Base-by-base conservation (phyloP, 2,888 invertebrate genomes). In the Clivina fossor region DNA sequence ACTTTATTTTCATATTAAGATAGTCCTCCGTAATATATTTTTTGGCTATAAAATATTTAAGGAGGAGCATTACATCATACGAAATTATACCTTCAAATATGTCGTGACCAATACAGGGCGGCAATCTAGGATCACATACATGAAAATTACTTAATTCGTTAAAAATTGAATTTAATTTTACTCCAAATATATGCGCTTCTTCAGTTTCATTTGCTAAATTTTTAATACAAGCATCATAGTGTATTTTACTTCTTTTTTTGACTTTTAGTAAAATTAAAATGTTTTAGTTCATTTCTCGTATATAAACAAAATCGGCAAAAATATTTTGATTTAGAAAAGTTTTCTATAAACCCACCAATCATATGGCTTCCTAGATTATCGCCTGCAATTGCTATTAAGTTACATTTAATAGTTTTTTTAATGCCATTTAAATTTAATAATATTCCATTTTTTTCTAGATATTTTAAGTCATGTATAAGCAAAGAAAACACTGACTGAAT, bases 311-410 rank as follows among this genome's bases (percentile, higher is more conserved):
- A 65, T 19, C 67, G 48, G 53, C 67, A 68, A 38, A 65, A 62
- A 55, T 63, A 65, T 19, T 57, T 44, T 9, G 57, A 40, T 4
- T 15, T 50, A 49, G 54, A 57, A 54, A 68, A 67, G 57, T 63
- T 68, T 63, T 64, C 63, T 18, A 22, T 20, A 61, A 63, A 66
- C 11, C 66, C 67, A 24, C 66, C 67, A 19, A 69, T 57, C 57
- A 63, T 60, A 47, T 68, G 66, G 46, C 63, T 58, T n/a, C 63
- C 64, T 46, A 65, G 48, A 59, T 63, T 65, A 40, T 65, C 64
- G 1, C 62, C 63, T 48, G 58, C 18, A 7, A 66, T 58, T 19
- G 60, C 60, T 28, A 63, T 18, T 4, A 65, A 4, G 32, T 59
- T 40, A 2, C 63, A 63, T 56, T 57, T 49, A 20, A 58, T 22